Evolutionary conservation across 2,113 vertebrate genomes (phyloP).

Genomic region (Phalacrocorax pelagicus): DNA sequence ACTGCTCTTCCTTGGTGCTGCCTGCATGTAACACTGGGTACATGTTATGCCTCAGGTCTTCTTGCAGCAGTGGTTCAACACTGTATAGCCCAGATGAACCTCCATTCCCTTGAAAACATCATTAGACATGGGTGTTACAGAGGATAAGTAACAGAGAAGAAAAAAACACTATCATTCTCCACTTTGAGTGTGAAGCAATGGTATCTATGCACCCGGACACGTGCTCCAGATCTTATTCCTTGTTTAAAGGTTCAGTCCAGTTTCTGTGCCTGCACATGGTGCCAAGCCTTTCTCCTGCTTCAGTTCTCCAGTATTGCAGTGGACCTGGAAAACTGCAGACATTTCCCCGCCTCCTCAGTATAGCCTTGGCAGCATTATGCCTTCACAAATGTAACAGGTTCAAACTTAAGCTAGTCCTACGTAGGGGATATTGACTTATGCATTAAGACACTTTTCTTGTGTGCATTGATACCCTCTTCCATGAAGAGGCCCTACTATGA

Average conservation of each 20-base stretch:
- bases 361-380: neutral
- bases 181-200: neutral
- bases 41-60: accelerated
- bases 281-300: neutral
- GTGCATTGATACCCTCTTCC: neutral
- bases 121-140: neutral
- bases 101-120: neutral
- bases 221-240: neutral
- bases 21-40: accelerated
- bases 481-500: neutral
- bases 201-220: accelerated
- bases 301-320: neutral
- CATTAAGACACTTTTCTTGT: neutral
- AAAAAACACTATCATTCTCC: neutral
- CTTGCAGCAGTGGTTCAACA: neutral
- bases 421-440: neutral
- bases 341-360: neutral
- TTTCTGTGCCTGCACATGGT: neutral
- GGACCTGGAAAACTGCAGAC: neutral
- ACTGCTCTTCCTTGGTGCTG: neutral
- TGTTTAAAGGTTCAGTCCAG: neutral
- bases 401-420: neutral
- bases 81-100: accelerated
- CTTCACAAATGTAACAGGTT: neutral
- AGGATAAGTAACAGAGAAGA: neutral